Conservation (phyloP, 2,888 invertebrate genomes). For the Seladonia tumulorum region DNA sequence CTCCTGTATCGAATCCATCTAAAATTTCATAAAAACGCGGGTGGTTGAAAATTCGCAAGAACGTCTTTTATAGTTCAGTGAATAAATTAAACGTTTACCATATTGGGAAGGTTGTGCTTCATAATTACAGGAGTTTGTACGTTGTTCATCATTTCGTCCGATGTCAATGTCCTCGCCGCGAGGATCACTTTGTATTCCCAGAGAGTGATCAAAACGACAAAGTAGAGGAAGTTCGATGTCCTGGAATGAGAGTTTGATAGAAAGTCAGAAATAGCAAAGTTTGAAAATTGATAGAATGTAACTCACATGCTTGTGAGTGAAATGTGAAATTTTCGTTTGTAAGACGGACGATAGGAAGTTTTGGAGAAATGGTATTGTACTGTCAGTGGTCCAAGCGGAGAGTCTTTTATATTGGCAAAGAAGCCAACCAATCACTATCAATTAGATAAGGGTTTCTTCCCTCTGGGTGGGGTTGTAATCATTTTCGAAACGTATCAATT, state of each 20-base stretch:
- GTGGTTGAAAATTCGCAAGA: background rate
- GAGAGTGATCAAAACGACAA: slow-evolving; percentile 16
- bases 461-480: slow-evolving; percentile 18
- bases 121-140: slow-evolving; percentile 29
- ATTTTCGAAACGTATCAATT: slow-evolving; percentile 20
- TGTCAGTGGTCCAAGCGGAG: slow-evolving; percentile 57
- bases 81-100: slow-evolving; percentile 30
- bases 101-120: slow-evolving; percentile 15
- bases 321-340: background rate
- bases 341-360: background rate
- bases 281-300: background rate
- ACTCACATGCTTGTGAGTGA: slow-evolving; percentile 25
- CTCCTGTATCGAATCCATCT: slow-evolving; percentile 37
- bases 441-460: slow-evolving; percentile 42
- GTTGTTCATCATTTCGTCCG: slow-evolving; percentile 14
- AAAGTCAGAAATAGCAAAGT: background rate
- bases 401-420: slow-evolving; percentile 50
- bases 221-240: background rate
- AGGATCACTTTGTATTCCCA: background rate
- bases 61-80: background rate
- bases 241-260: slow-evolving; percentile 10
- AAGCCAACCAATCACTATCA: slow-evolving; percentile 52
- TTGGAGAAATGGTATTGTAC: slow-evolving; percentile 10
- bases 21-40: background rate
- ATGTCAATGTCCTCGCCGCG: slow-evolving; percentile 13